Conservation (phyloP, 1,140 invertebrate genomes). For the Pemphigus obesinymphae region DNA sequence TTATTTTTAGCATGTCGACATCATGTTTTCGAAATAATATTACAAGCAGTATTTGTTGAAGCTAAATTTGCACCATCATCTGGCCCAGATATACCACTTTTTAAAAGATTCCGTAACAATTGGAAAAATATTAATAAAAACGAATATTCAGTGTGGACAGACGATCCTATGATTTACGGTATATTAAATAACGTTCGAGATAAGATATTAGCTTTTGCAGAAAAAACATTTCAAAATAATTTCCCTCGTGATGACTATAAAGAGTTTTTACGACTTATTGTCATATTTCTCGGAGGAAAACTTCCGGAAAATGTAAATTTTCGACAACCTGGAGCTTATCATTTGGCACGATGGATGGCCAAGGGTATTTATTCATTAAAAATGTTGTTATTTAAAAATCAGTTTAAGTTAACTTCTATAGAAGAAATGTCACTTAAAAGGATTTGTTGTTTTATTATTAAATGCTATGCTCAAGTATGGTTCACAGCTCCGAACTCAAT, state of each 20-base stretch:
- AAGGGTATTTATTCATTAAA: constrained; percentile 46
- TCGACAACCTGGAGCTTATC: constrained; percentile 46
- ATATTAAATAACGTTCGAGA: background rate
- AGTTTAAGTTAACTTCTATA: constrained; percentile 45
- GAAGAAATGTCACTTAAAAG: constrained; percentile 47
- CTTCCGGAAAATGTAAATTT: constrained; percentile 47
- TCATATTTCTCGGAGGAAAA: constrained; percentile 51
- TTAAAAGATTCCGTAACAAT: constrained; percentile 1
- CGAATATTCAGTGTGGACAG: background rate
- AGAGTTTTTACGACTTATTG: constrained; percentile 50
- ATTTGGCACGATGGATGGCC: constrained; percentile 46
- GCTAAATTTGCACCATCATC: constrained; percentile 1
- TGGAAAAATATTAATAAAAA: constrained; percentile 6
- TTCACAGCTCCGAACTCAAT: constrained; percentile 45
- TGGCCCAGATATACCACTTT: constrained; percentile 32
- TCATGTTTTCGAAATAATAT: constrained; percentile 37
- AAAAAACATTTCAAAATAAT: background rate
- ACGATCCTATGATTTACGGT: background rate
- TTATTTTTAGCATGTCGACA: constrained; percentile 40
- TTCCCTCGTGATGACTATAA: constrained; percentile 49
- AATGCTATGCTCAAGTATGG: constrained; percentile 47
- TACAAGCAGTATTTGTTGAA: no score
- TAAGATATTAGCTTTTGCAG: constrained; percentile 3
- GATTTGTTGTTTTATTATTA: constrained; percentile 47
- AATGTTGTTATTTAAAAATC: constrained; percentile 45